Conservation (phyloP, 2,888 invertebrate genomes). For the Pandemis cinnamomeana region DNA sequence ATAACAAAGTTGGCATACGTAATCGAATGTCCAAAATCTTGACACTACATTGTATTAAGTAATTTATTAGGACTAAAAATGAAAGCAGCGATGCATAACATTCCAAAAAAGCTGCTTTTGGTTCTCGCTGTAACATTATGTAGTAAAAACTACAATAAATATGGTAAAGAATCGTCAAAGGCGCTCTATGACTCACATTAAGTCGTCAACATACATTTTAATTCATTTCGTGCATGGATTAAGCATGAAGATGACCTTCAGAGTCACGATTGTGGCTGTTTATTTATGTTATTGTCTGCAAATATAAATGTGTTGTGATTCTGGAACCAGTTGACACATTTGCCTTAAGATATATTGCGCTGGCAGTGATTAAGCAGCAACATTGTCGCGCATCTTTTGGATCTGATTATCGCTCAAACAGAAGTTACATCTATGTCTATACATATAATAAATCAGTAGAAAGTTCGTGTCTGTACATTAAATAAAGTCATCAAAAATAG, state of each 20-base stretch:
- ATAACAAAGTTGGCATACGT: background rate
- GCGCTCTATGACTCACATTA: background rate
- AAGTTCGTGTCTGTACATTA: no score
- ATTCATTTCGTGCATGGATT: constrained; percentile 16
- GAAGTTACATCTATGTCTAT: no score
- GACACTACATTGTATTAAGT: background rate
- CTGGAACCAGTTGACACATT: background rate
- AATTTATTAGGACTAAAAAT: background rate
- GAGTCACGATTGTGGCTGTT: constrained; percentile 13
- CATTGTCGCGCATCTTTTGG: background rate
- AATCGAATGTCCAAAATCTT: background rate
- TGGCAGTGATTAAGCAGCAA: background rate
- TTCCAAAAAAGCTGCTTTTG: background rate
- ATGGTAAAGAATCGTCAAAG: background rate
- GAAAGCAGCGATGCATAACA: background rate
- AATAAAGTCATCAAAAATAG: no score
- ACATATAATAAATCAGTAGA: no score
- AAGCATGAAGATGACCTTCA: constrained; percentile 22
- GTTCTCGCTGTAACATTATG: background rate
- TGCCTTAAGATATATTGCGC: constrained; percentile 4
- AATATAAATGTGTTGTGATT: constrained; percentile 14
- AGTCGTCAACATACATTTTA: constrained; percentile 21
- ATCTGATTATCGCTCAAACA: background rate
- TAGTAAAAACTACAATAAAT: background rate
- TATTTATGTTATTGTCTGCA: constrained; percentile 15